Base-by-base conservation (phyloP, 2,797 vertebrate genomes). In the Pseudomugil tenellus region DNA sequence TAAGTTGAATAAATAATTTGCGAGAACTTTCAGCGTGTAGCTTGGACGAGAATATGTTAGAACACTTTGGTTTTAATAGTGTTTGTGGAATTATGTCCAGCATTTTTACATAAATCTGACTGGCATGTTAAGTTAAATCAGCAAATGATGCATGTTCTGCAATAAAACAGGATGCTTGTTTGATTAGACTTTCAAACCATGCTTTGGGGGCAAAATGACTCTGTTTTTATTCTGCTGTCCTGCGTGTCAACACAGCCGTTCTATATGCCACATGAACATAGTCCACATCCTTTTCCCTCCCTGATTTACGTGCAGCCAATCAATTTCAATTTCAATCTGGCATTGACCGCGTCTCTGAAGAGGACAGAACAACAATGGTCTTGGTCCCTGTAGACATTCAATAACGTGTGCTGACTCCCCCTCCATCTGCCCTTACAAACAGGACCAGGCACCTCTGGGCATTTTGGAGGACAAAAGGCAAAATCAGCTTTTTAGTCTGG, bases 321-420 rank as follows among this genome's bases (percentile, higher is more conserved):
- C 93, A 88, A 93, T 94, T 93, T 81, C 85, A 94, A 92, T 94
- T 93, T 88, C 78, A 88, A 72, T 81, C 80, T 67, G 63, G 55
- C 87, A 91, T 93, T 89, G 92, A 92, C 84, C 54, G 17, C n/a
- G 60, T 81, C 86, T 88, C 70, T 14, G 74, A 79, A 83, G 76
- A 69, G 79, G 64, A 84, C 80, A 70, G 64, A 81, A 84, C 87
- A 90, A 93, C 90, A 92, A 91, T 89, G 70, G 87, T 85, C 66
- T 60, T 59, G 70, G 77, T 72, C 79, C 60, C 17, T 85, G 81
- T 84, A 85, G 88, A 82, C 84, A 80, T 84, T 85, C 82, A 79
- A 86, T 92, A 90, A 90, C 76, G 81, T 63, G 31, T 37, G 12
- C 56, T 88, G 90, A 91, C 90, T 88, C 79, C 83, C 79, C 65